Percentiles rank a stretch among this genome's conserved stretches.
Conservation (phyloP, 2,113 vertebrate species). For the Vulpes lagopus region DNA sequence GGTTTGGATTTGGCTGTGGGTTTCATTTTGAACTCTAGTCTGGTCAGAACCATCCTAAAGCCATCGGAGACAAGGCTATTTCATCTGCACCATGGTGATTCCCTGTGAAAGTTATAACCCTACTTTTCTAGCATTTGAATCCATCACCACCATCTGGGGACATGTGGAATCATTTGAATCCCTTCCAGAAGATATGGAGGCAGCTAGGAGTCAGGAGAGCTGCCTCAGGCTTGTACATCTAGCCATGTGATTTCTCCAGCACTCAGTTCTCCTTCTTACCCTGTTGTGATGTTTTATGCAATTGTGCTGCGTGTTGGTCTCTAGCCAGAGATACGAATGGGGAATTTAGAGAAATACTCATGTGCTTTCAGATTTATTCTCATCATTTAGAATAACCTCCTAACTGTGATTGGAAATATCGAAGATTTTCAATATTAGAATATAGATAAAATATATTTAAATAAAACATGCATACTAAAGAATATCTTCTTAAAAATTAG, state of each 20-base stretch:
- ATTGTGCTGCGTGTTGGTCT: neutral
- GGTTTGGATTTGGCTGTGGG: neutral
- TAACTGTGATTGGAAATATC: neutral
- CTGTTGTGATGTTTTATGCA: neutral
- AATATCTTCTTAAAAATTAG: neutral
- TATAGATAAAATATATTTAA: neutral
- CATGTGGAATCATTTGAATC: neutral
- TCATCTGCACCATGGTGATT: too few species aligned
- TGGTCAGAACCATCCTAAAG: neutral
- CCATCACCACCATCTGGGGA: too few species aligned
- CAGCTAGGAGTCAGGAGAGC: neutral
- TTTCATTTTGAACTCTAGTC: neutral
- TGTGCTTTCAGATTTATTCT: neutral
- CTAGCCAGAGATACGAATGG: neutral
- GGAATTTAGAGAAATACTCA: neutral
- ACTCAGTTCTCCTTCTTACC: neutral
- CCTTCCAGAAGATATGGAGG: neutral
- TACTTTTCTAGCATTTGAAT: neutral
- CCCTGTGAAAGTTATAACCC: neutral
- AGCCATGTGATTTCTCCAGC: neutral
- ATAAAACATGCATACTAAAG: neutral
- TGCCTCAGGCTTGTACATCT: neutral
- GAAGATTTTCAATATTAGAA: neutral
- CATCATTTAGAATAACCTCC: neutral
- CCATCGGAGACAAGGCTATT: neutral